phyloP scores from a whole-genome alignment of 2,888 invertebrate genomes.

The Leptothorax acervorum region DNA sequence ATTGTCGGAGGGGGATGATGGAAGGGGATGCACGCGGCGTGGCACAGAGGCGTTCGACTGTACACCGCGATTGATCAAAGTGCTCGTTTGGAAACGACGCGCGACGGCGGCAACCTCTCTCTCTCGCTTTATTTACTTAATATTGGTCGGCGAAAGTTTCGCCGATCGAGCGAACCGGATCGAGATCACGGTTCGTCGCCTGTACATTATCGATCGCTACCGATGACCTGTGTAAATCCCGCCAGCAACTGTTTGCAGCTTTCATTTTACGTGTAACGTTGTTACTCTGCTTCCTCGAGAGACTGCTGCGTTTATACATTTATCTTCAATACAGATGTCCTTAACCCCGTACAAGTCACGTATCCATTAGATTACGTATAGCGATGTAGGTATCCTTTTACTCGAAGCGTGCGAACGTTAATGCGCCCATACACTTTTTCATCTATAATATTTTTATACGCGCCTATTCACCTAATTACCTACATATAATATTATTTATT shows the following conservation, averaged over 20 bases:
- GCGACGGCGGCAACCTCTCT: conserved; percentile 3
- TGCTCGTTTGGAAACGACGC: conserved; percentile 63
- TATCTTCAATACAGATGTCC: conserved; percentile 8
- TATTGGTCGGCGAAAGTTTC: conserved; percentile 47
- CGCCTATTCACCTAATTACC: neutral
- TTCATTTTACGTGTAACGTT: conserved; percentile 9
- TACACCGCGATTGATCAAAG: conserved; percentile 69
- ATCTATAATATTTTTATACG: neutral
- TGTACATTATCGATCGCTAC: conserved; percentile 10
- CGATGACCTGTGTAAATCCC: conserved; percentile 13
- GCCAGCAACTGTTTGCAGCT: conserved; percentile 16
- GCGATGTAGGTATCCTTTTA: neutral
- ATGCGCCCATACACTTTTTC: neutral
- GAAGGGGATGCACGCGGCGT: conserved; percentile 49
- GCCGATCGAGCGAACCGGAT: conserved; percentile 6
- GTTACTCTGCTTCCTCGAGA: neutral
- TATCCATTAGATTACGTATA: neutral
- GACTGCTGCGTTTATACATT: conserved; percentile 19
- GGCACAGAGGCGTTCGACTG: conserved; percentile 61
- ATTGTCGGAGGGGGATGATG: conserved; percentile 46
- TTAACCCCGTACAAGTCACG: neutral
- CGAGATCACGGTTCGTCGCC: neutral
- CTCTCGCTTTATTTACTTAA: conserved; percentile 68
- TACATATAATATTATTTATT: neutral
- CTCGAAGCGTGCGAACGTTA: conserved; percentile 1